Conservation (phyloP, 2,113 vertebrate genomes). For the Ictalurus punctatus region DNA sequence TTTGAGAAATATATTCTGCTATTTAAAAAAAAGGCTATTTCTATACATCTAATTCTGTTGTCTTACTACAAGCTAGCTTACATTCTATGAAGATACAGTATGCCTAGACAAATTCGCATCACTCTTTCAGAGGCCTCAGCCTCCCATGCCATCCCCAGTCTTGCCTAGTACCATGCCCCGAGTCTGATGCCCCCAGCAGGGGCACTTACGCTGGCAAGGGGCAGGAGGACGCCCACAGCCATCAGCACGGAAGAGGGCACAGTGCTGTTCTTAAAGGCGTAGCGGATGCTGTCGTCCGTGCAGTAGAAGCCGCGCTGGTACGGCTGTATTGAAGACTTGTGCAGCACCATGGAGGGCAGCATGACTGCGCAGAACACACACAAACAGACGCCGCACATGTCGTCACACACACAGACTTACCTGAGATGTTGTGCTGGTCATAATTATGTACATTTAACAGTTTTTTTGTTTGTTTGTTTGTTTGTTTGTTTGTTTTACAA, state of each 20-base stretch:
- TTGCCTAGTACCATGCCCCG: constrained; percentile 50
- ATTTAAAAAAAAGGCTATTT: background rate
- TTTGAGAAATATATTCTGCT: background rate
- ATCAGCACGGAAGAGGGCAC: constrained; percentile 78
- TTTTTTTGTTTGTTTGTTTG: background rate
- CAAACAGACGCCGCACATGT: constrained; percentile 42
- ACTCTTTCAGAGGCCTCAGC: constrained; percentile 42
- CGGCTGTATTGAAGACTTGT: constrained; percentile 74
- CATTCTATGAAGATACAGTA: too few species aligned
- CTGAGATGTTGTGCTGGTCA: background rate
- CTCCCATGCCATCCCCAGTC: constrained; percentile 29
- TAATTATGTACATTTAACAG: background rate
- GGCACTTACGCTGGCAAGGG: constrained; percentile 82
- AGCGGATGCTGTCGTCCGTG: constrained; percentile 73
- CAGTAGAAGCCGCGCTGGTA: constrained; percentile 86
- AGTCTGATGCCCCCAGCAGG: constrained; percentile 50
- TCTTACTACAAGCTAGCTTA: background rate
- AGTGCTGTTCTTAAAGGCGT: constrained; percentile 75
- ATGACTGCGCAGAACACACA: constrained; percentile 69
- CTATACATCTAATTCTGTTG: background rate
- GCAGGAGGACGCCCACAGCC: constrained; percentile 77
- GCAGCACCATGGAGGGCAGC: constrained; percentile 75
- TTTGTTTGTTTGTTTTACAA: background rate
- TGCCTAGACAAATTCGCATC: background rate
- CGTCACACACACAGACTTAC: constrained; percentile 48